Evolutionary conservation across 2,888 invertebrate genomes (phyloP).

Genomic region (Eurois occulta): DNA sequence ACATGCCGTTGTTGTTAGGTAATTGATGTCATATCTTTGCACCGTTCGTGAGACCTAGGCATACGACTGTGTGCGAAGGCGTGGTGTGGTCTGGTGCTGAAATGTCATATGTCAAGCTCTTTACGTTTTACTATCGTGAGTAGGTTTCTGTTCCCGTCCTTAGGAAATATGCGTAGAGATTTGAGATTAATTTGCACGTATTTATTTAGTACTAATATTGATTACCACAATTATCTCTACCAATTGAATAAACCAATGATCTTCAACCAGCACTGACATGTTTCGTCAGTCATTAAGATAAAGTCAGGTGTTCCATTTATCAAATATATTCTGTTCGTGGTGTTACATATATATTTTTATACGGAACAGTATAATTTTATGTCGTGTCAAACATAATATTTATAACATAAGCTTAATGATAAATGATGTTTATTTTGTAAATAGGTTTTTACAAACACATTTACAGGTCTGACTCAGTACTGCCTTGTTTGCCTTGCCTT

Average conservation of each 20-base stretch:
- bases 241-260: background rate
- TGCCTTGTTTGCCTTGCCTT: too few species aligned
- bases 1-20: conserved; percentile 6
- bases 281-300: background rate
- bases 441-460: background rate
- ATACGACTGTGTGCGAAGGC: background rate
- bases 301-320: background rate
- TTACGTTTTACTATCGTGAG: background rate
- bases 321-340: background rate
- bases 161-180: background rate
- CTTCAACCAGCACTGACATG: background rate
- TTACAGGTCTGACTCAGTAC: background rate
- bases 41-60: background rate
- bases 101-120: background rate
- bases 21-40: conserved; percentile 15
- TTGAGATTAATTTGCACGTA: background rate
- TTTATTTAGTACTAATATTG: background rate
- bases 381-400: background rate
- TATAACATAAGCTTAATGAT: background rate
- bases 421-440: background rate
- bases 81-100: background rate
- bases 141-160: background rate
- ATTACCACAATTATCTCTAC: background rate
- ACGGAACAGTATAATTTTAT: background rate
- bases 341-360: background rate